A percentile compares a stretch with the other conserved stretches of the same genome.
Conservation (phyloP, 2,888 invertebrate genomes). For the Leptura quadrifasciata region DNA sequence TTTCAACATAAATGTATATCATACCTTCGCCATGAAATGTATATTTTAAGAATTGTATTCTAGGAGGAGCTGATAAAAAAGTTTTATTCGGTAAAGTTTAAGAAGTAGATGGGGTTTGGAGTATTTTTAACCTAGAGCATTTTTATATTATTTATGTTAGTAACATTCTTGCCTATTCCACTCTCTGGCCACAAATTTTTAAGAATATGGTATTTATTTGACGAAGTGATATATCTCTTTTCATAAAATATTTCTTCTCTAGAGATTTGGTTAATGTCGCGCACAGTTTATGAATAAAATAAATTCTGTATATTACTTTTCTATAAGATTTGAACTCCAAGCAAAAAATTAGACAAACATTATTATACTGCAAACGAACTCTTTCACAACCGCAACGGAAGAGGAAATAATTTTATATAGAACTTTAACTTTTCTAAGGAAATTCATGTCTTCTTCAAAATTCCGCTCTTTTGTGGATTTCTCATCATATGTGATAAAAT, state of each 20-base stretch:
- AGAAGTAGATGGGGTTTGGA: not conserved
- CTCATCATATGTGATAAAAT: not conserved
- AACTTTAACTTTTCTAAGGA: slow-evolving; percentile 2
- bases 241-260: too few species aligned
- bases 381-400: not conserved
- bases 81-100: not conserved
- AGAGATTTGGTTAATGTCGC: too few species aligned
- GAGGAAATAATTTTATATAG: not conserved
- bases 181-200: too few species aligned
- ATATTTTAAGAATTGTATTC: slow-evolving; percentile 10
- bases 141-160: too few species aligned
- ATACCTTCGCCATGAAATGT: not conserved
- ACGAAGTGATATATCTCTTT: too few species aligned
- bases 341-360: not conserved
- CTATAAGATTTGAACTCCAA: not conserved
- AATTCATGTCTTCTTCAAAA: slow-evolving; percentile 5
- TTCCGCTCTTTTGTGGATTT: slow-evolving; percentile 6
- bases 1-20: not conserved
- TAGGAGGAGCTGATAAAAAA: not conserved
- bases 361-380: not conserved
- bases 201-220: too few species aligned
- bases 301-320: too few species aligned
- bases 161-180: too few species aligned
- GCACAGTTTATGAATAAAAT: too few species aligned
- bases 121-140: not conserved